Evolutionary conservation across 2,888 invertebrate species (phyloP), one percentile per base, ranked within the genome.

Genomic region (Entomobrya proxima): DNA sequence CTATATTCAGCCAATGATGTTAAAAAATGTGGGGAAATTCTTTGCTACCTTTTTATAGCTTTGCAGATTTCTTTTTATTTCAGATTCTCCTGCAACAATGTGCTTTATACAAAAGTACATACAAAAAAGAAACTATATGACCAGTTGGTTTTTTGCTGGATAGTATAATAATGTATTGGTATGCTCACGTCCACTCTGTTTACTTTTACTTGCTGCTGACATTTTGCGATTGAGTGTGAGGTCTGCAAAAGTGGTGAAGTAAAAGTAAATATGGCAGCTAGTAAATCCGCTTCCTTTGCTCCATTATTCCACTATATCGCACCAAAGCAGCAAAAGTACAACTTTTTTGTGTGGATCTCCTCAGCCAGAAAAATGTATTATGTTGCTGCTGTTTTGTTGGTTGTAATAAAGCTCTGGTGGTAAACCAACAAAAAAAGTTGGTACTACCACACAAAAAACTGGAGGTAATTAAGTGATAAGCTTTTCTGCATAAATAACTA

Each of bases 191-290:
- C 35, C 2, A 32, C 61, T 64, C 35, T 35, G 61, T 35, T 35
- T 61, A 32, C 61, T 61, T 61, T n/a, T 61, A 32, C n/a, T 32
- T 13, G 5, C 32, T 27, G 30, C 61, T 35, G 61, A 64, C 61
- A 35, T 64, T 32, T 35, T 64, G 61, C 32, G 35, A 64, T 64
- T 64, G 61, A 64, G 61, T 35, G 61, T 35, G 32, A 64, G 32
- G 30, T 5, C 18, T 35, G 18, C 32, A 35, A 64, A 24, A 35
- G 18, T 64, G 61, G 35, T n/a, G 61, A 64, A 35, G 35, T 35
- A 15, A 32, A 61, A 64, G 61, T 64, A 64, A 64, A 64, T 64
- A 64, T 64, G 61, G 61, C 35, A 32, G 35, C n/a, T n/a, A 64
- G 35, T 35, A 32, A 64, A 64, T 64, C 61, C 61, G 6, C 61